A percentile compares a stretch with the other conserved stretches of the same genome.
Evolutionary conservation across 2,888 invertebrate genomes (phyloP).

Genomic region (Yponomeuta sedellus): DNA sequence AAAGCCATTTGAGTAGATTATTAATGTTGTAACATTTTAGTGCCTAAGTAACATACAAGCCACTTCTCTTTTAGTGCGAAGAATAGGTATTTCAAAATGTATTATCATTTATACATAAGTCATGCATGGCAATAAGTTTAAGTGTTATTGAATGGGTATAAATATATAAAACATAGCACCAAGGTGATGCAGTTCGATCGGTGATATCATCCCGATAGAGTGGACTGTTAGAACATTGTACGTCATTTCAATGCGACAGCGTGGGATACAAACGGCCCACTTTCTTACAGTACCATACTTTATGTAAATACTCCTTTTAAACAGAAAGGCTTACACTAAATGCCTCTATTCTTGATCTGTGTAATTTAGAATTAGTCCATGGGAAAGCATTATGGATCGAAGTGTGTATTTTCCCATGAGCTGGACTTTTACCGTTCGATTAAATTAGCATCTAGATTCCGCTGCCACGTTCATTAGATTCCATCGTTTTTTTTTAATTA

Average conservation of each 20-base stretch:
- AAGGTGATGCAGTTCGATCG: constrained; percentile 37
- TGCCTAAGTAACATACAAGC: not conserved
- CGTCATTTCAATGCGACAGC: constrained; percentile 38
- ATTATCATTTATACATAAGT: not conserved
- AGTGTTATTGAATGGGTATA: not conserved
- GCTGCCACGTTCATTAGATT: too few species aligned
- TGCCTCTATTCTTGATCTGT: not conserved
- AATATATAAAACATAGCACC: not conserved
- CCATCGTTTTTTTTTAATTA: too few species aligned
- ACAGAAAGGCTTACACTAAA: not conserved
- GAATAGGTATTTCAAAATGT: not conserved
- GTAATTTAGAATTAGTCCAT: too few species aligned
- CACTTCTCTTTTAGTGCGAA: too few species aligned
- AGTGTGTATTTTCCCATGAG: too few species aligned
- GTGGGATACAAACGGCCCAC: constrained; percentile 27
- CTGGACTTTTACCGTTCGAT: too few species aligned
- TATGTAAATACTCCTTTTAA: not conserved
- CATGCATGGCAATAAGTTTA: not conserved
- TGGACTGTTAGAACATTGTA: constrained; percentile 31
- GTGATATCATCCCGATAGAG: constrained; percentile 50
- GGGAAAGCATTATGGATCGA: too few species aligned
- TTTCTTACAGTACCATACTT: not conserved
- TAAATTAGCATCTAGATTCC: too few species aligned
- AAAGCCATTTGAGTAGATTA: not conserved
- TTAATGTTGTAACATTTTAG: not conserved